phyloP scores from a whole-genome alignment of 1,140 invertebrate genomes.

The Stegodyphus mimosarum region DNA sequence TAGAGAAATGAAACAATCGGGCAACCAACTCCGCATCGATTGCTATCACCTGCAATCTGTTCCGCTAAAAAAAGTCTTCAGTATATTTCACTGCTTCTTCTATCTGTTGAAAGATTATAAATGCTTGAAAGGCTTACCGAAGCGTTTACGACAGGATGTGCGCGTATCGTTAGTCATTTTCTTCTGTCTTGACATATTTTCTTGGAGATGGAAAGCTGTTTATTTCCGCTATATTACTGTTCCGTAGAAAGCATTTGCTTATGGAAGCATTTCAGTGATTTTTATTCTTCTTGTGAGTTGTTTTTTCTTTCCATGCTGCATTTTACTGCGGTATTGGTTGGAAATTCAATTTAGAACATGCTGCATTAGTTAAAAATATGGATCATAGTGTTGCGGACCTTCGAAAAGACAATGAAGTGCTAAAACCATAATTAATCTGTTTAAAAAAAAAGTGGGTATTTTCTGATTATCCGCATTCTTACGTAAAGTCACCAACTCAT shows the following conservation, averaged over 20 bases:
- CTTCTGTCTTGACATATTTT: background rate
- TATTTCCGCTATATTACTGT: no score
- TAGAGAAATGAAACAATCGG: background rate
- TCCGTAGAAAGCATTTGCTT: background rate
- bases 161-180: constrained; percentile 46
- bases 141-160: constrained; percentile 34
- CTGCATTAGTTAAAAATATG: background rate
- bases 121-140: constrained; percentile 31
- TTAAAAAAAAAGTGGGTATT: no score
- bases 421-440: no score
- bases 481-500: no score
- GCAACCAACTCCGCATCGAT: constrained; percentile 23
- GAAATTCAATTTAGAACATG: background rate
- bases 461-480: no score
- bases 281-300: background rate
- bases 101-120: constrained; percentile 8
- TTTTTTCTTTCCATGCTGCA: background rate
- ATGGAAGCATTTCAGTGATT: background rate
- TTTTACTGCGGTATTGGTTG: background rate
- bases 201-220: no score
- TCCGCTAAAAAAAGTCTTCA: constrained; percentile 25
- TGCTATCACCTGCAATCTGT: constrained; percentile 46
- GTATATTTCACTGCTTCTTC: constrained; percentile 6
- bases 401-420: no score
- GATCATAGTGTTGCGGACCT: no score